These are phyloP conservation scores for Pteropus rufus DNA, from an alignment of 2,797 vertebrate species.

Conservation along the genomic window DNA sequence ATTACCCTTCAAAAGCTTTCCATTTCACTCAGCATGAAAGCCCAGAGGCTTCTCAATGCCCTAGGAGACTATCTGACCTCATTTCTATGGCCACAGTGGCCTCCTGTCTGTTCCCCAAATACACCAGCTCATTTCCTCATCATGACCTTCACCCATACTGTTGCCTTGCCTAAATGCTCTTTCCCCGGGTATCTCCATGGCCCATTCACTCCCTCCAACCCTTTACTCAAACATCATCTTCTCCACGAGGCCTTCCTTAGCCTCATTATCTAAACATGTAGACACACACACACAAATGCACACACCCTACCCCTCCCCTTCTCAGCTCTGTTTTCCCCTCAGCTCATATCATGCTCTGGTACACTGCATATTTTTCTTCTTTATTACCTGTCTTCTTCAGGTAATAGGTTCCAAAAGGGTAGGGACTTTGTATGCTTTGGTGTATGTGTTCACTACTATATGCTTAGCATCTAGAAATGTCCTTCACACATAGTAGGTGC, in stretches of 20 bases:
- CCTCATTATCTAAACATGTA: not conserved
- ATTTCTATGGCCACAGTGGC: not conserved
- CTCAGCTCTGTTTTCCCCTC: not conserved
- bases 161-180: not conserved
- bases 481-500: not conserved
- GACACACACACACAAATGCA: accelerated
- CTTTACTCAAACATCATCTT: not conserved
- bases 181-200: not conserved
- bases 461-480: not conserved
- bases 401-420: not conserved
- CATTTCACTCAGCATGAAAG: not conserved
- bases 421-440: not conserved
- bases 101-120: not conserved
- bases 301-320: not conserved
- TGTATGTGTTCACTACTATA: not conserved
- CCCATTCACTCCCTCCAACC: not conserved
- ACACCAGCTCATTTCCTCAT: not conserved
- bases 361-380: not conserved
- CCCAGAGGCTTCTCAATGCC: not conserved
- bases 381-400: not conserved
- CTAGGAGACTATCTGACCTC: not conserved
- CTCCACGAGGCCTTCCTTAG: not conserved
- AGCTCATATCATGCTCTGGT: not conserved
- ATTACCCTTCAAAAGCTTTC: not conserved
- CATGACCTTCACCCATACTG: not conserved